Evolutionary conservation across 2,113 vertebrate genomes (phyloP).

Genomic region (Gracilinanus agilis): DNA sequence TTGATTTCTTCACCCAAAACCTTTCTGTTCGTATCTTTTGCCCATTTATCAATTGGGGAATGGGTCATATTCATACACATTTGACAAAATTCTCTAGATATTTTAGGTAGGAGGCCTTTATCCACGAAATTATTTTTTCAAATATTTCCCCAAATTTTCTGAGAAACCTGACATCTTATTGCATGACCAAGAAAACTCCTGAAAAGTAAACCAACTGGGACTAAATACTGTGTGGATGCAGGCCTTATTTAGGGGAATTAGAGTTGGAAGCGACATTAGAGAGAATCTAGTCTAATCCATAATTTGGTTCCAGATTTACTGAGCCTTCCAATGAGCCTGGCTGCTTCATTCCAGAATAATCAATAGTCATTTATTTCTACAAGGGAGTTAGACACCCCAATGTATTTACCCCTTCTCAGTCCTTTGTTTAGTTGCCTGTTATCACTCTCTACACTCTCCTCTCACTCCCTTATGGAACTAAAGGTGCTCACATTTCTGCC

Average conservation of each 20-base stretch:
- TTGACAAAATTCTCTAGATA: too few species aligned
- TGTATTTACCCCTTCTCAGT: neutral
- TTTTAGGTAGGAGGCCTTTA: too few species aligned
- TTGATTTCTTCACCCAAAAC: too few species aligned
- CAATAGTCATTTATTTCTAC: neutral
- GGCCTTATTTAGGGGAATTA: neutral
- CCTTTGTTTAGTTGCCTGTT: neutral
- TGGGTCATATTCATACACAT: too few species aligned
- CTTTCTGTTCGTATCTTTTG: too few species aligned
- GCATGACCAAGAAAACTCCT: neutral
- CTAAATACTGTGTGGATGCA: constrained; percentile 30
- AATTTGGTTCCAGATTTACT: neutral
- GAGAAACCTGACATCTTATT: constrained; percentile 34
- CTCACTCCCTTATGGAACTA: neutral
- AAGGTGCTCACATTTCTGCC: neutral
- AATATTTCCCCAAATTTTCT: too few species aligned
- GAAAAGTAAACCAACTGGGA: constrained; percentile 54
- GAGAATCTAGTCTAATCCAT: neutral
- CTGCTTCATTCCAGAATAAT: neutral
- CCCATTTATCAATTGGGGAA: too few species aligned
- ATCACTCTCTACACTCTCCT: neutral
- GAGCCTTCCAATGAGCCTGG: neutral
- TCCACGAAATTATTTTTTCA: too few species aligned
- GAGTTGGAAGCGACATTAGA: neutral
- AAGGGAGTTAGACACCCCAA: neutral